Conservation (phyloP, 2,797 vertebrate species). For the Sciaenops ocellatus region DNA sequence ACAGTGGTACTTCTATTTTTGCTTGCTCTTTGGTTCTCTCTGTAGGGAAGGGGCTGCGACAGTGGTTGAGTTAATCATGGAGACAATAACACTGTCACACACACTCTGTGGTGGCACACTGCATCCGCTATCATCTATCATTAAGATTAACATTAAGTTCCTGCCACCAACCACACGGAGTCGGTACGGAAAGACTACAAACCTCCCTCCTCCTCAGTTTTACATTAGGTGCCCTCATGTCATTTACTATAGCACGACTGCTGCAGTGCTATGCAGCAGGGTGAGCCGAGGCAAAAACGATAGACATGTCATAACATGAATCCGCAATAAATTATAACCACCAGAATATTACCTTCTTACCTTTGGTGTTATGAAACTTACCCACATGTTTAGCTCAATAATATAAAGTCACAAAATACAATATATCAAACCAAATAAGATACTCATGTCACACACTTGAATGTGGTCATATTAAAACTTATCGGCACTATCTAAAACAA, state of each 20-base stretch:
- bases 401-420: not conserved
- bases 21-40: conserved; percentile 55
- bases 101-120: conserved; percentile 56
- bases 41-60: conserved; percentile 54
- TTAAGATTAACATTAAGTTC: conserved; percentile 81
- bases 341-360: not conserved
- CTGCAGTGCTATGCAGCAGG: conserved; percentile 21
- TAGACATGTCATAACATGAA: conserved; percentile 12
- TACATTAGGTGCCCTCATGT: conserved; percentile 58
- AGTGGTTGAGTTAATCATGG: conserved; percentile 73
- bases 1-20: conserved; percentile 62
- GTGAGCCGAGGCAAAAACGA: conserved; percentile 33
- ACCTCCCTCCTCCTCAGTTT: conserved; percentile 45
- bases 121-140: conserved; percentile 78
- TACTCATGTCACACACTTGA: not conserved
- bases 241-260: conserved; percentile 48
- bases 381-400: not conserved
- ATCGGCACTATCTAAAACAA: not conserved
- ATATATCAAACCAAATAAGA: not conserved
- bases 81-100: conserved; percentile 79
- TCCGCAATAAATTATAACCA: not conserved
- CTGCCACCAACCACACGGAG: conserved; percentile 49
- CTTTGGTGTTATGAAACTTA: not conserved
- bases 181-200: conserved; percentile 34
- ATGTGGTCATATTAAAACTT: not conserved